Percentiles rank a stretch among this genome's conserved stretches.
These are phyloP conservation scores for Labeo catla DNA, from an alignment of 2,113 vertebrate species.

Conservation along the genomic window DNA sequence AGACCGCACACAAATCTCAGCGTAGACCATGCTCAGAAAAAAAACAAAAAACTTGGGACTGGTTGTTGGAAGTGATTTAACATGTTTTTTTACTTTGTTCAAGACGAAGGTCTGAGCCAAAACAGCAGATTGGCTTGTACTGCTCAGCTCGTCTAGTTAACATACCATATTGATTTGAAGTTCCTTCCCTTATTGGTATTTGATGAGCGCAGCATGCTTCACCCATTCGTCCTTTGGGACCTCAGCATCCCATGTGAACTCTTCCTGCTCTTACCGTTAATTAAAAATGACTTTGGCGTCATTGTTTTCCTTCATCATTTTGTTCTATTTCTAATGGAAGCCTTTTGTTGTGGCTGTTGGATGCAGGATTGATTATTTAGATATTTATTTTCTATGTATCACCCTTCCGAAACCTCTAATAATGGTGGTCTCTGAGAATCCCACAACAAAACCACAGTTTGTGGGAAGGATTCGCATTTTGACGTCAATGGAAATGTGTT, in stretches of 20 bases:
- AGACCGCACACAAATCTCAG: neutral
- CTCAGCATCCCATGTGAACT: neutral
- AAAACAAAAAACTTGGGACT: neutral
- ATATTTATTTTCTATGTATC: conserved; percentile 22
- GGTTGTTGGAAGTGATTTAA: neutral
- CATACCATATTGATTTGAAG: conserved; percentile 45
- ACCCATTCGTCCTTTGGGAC: conserved; percentile 20
- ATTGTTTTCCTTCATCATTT: conserved; percentile 44
- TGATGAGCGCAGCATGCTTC: conserved; percentile 28
- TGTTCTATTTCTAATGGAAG: conserved; percentile 8
- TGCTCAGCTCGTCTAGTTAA: conserved; percentile 32
- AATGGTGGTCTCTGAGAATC: conserved; percentile 51
- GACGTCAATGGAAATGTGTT: conserved; percentile 60
- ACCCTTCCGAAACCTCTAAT: conserved; percentile 31
- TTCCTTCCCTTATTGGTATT: conserved; percentile 22
- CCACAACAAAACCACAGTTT: conserved; percentile 53
- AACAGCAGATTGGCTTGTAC: conserved; percentile 23
- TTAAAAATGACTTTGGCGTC: conserved; percentile 34
- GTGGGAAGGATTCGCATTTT: conserved; percentile 53
- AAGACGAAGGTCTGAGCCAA: conserved; percentile 24
- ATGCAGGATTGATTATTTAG: conserved; percentile 15
- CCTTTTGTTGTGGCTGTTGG: conserved; percentile 51
- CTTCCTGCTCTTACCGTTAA: conserved; percentile 23
- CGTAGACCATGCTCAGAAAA: neutral
- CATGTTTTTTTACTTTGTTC: neutral